A percentile compares a stretch with the other conserved stretches of the same genome.
These are phyloP conservation scores for Sarcophilus harrisii DNA, from an alignment of 2,797 vertebrate species.

Conservation along the genomic window DNA sequence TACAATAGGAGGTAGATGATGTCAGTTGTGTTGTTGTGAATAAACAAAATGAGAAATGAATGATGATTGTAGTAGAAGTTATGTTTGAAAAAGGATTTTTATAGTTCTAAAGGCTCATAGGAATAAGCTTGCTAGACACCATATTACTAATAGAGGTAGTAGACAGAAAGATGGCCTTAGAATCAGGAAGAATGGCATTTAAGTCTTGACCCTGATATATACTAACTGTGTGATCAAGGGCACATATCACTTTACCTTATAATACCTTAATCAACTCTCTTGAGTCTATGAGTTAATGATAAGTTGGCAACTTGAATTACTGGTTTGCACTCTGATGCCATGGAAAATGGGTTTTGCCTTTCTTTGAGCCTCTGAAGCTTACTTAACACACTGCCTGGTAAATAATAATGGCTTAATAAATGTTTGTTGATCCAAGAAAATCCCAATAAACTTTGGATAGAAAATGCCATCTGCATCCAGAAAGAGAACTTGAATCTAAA, in stretches of 20 bases:
- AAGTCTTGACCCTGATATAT: background rate
- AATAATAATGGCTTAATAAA: background rate
- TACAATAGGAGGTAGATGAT: constrained; percentile 30
- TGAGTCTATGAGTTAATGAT: background rate
- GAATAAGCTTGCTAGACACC: background rate
- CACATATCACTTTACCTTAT: background rate
- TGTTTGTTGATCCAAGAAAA: background rate
- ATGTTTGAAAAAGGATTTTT: constrained; percentile 3
- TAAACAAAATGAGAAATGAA: background rate
- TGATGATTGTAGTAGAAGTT: background rate
- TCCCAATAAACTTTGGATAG: no score
- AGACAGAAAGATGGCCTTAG: background rate
- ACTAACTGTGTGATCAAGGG: background rate
- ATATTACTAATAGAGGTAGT: background rate
- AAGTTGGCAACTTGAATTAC: background rate
- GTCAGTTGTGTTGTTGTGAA: background rate
- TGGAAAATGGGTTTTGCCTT: background rate
- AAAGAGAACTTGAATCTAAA: no score
- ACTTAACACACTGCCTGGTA: background rate
- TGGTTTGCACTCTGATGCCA: background rate
- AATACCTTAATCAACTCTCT: background rate
- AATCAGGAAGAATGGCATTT: background rate
- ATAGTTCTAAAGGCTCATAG: background rate
- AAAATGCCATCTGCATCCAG: no score
- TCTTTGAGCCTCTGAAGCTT: background rate